phyloP scores from a whole-genome alignment of 1,140 invertebrate genomes.

The Drosophila azteca region DNA sequence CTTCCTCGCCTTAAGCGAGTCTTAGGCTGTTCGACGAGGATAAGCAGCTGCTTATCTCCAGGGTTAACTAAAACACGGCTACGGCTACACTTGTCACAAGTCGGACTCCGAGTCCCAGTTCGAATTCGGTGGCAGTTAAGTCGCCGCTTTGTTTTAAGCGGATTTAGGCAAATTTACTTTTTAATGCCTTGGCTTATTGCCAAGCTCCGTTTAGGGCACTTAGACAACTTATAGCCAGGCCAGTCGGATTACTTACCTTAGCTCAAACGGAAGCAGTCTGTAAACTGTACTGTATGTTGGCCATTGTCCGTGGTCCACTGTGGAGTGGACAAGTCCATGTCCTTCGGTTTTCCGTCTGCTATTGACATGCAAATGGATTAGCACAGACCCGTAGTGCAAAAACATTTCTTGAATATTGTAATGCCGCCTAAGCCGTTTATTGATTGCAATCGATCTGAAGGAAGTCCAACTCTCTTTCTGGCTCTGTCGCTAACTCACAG shows the following conservation, averaged over 20 bases:
- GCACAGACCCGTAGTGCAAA: slow-evolving; percentile 42
- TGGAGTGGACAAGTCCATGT: background rate
- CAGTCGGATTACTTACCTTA: slow-evolving; percentile 42
- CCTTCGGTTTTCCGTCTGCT: slow-evolving; percentile 7
- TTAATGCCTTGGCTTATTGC: slow-evolving; percentile 78
- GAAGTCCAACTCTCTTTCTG: slow-evolving; percentile 21
- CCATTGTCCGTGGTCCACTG: background rate
- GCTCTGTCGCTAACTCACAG: too few species aligned
- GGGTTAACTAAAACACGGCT: slow-evolving; percentile 44
- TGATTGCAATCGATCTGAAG: slow-evolving; percentile 75
- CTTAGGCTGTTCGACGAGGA: slow-evolving; percentile 14
- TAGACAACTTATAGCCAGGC: slow-evolving; percentile 54
- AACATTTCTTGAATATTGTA: slow-evolving; percentile 59
- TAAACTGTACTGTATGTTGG: background rate
- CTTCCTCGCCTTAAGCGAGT: background rate
- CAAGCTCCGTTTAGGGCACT: slow-evolving; percentile 70
- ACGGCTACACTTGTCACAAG: slow-evolving; percentile 37
- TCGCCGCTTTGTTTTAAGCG: slow-evolving; percentile 56
- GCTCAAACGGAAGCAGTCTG: slow-evolving; percentile 56
- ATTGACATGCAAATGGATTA: slow-evolving; percentile 80
- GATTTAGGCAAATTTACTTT: slow-evolving; percentile 79
- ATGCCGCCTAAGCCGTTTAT: slow-evolving; percentile 76
- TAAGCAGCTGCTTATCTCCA: slow-evolving; percentile 32
- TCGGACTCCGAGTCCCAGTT: background rate
- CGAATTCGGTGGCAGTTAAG: slow-evolving; percentile 6